Conservation (phyloP, 2,113 vertebrate species). For the Phylloscopus whistleri region DNA sequence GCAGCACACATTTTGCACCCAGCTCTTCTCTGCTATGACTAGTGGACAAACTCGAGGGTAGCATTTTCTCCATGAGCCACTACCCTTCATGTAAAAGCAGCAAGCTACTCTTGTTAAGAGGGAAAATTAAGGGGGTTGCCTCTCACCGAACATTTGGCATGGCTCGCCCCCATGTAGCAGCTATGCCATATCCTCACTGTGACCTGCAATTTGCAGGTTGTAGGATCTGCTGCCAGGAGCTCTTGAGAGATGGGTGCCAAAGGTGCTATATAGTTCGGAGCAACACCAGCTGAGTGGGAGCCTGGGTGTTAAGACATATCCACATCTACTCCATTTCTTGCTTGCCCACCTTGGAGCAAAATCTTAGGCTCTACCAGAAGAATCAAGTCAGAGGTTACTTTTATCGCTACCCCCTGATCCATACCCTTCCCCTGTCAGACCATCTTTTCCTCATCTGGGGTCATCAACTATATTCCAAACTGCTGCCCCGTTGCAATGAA, state of each 20-base stretch:
- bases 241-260: background rate
- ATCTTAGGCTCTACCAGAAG: background rate
- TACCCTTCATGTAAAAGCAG: background rate
- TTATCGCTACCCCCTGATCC: background rate
- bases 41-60: background rate
- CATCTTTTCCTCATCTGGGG: background rate
- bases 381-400: background rate
- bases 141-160: background rate
- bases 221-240: background rate
- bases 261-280: background rate
- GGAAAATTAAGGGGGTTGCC: background rate
- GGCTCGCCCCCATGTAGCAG: rapidly evolving
- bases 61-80: background rate
- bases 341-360: background rate
- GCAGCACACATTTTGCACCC: background rate
- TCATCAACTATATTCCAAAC: background rate
- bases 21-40: background rate
- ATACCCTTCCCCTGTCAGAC: background rate
- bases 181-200: background rate
- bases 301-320: background rate
- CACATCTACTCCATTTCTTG: background rate
- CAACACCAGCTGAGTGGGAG: background rate
- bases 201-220: background rate
- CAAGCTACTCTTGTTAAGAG: background rate
- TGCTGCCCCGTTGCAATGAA: background rate